Evolutionary conservation across 2,113 vertebrate genomes (phyloP).

Genomic region (Crypturellus undulatus): DNA sequence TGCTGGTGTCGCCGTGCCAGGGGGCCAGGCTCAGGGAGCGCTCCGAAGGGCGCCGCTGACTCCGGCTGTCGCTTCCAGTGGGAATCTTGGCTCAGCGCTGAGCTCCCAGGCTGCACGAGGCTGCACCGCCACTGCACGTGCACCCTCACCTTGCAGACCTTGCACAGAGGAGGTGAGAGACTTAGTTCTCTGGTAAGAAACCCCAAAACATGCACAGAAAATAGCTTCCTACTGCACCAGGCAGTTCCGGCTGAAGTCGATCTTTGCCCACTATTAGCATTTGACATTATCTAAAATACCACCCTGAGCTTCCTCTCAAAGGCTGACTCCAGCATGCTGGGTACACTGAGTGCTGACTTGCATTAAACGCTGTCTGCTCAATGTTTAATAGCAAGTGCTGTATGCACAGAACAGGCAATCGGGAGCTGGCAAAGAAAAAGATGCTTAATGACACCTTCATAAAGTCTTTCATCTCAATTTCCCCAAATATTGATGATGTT

Average conservation of each 20-base stretch:
- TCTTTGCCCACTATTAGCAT: neutral
- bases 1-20: conserved; percentile 26
- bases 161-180: fast-evolving
- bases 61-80: neutral
- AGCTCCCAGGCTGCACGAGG: fast-evolving
- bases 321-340: neutral
- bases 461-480: neutral
- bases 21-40: conserved; percentile 13
- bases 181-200: neutral
- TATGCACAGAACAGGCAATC: neutral
- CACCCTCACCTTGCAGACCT: neutral
- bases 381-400: neutral
- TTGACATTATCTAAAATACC: neutral
- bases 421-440: neutral
- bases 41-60: neutral
- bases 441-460: neutral
- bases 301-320: neutral
- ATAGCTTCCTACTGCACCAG: neutral
- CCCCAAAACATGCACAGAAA: fast-evolving
- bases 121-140: neutral
- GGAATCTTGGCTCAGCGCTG: neutral
- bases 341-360: neutral
- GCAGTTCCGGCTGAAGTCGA: neutral
- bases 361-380: neutral
- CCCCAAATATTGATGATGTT: neutral